Evolutionary conservation across 2,888 invertebrate genomes (phyloP), one percentile per base, ranked within the genome.

Genomic region (Esperia sulphurella): DNA sequence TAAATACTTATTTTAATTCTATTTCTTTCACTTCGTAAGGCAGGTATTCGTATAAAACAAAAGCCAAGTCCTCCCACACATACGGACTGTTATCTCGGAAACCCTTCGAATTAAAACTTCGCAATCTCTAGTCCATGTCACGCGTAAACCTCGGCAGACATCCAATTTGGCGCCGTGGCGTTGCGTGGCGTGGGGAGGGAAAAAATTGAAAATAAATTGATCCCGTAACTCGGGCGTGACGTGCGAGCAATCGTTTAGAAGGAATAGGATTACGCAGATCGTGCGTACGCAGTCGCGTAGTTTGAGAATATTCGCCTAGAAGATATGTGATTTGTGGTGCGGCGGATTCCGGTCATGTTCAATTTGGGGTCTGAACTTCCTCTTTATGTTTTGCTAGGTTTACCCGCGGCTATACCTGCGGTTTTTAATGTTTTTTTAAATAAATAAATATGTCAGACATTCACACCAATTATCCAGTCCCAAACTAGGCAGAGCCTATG

Each of bases 131-230:
- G 50, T 70, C 68, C 67, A 49, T 58, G 72, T 78, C 78, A 75
- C 69, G 63, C 69, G 67, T 70, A 71, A 72, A 69, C 63, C 69
- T 65, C 64, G 65, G 57, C 68, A 74, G 81, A 79, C 79, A 81
- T 79, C 76, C 78, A 82, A 83, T 83, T 83, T 81, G 68, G 69
- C 61, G 55, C 58, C 66, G 65, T 71, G 65, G 71, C 63, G 62
- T 50, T 46, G 57, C 48, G 65, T 54, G 47, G 57, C 48, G 65
- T 54, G 62, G 60, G 60, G 61, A 60, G 59, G 55, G 64, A 63
- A 59, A 65, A 84, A 86, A 84, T 84, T 83, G 83, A 83, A 84
- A 84, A 83, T 82, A 85, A 82, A 86, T 86, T 80, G 84, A 83
- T 81, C 74, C 64, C 63, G 70, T 63, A 70, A 74, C 60, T 70